These are phyloP conservation scores for Sinelater perroti DNA, from an alignment of 2,888 invertebrate genomes.

Conservation along the genomic window DNA sequence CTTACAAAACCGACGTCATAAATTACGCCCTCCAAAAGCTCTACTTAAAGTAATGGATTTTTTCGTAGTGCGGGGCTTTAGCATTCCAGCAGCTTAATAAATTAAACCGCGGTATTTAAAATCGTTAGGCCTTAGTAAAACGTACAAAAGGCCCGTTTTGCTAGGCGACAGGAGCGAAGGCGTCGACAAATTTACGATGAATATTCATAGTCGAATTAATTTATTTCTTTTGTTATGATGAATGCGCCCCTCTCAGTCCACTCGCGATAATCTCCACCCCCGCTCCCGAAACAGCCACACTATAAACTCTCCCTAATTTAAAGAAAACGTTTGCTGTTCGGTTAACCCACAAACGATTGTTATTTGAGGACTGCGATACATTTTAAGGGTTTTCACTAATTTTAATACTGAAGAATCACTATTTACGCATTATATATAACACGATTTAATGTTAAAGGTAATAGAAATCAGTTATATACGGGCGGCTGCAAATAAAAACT, in stretches of 20 bases:
- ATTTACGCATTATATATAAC: too few species aligned
- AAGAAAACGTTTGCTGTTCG: neutral
- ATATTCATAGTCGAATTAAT: slow-evolving; percentile 42
- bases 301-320: slow-evolving; percentile 6
- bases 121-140: slow-evolving; percentile 14
- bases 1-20: too few species aligned
- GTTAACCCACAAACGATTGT: too few species aligned
- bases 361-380: too few species aligned
- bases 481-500: too few species aligned
- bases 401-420: too few species aligned
- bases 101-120: slow-evolving; percentile 16
- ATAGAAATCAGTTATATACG: too few species aligned
- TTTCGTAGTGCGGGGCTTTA: slow-evolving; percentile 2
- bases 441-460: too few species aligned
- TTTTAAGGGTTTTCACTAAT: too few species aligned
- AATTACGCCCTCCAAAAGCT: neutral
- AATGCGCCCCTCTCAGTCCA: slow-evolving; percentile 10
- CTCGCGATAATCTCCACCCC: slow-evolving; percentile 11
- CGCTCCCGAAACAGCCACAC: neutral
- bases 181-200: slow-evolving; percentile 32
- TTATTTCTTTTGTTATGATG: slow-evolving; percentile 42
- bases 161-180: slow-evolving; percentile 17
- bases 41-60: neutral
- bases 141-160: slow-evolving; percentile 18
- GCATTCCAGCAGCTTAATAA: slow-evolving; percentile 11